A percentile compares a stretch with the other conserved stretches of the same genome.
Evolutionary conservation across 2,797 vertebrate genomes (phyloP).

Genomic region (Rhinichthys osculus): DNA sequence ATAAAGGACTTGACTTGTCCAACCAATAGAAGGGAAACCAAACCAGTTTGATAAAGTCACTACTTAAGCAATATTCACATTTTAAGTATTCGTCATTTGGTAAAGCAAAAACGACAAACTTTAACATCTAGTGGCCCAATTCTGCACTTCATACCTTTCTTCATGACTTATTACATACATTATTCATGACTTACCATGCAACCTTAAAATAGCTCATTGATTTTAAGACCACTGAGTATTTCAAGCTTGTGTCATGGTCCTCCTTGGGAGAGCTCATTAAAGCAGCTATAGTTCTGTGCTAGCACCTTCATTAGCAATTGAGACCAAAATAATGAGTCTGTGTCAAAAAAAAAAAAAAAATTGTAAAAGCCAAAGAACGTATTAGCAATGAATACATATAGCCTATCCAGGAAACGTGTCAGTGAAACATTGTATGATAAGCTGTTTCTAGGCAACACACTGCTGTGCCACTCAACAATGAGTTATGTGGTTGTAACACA

Average conservation of each 20-base stretch:
- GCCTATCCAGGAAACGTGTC: constrained; percentile 30
- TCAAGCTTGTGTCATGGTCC: constrained; percentile 18
- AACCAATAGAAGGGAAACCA: not conserved
- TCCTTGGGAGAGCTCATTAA: constrained; percentile 35
- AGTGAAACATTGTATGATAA: constrained; percentile 45
- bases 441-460: constrained; percentile 58
- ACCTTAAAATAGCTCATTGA: constrained; percentile 31
- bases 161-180: constrained; percentile 6
- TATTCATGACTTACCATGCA: constrained; percentile 22
- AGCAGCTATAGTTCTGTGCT: constrained; percentile 37
- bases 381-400: constrained; percentile 50
- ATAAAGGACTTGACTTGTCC: not conserved
- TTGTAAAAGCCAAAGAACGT: constrained; percentile 19
- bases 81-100: not conserved
- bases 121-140: constrained; percentile 1
- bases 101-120: not conserved
- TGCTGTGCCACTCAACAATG: constrained; percentile 30
- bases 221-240: constrained; percentile 18
- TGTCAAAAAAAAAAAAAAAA: constrained; percentile 26
- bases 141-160: constrained; percentile 4
- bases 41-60: not conserved
- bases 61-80: not conserved
- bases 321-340: constrained; percentile 43
- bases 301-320: constrained; percentile 49
- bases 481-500: constrained; percentile 16